phyloP scores from a whole-genome alignment of 2,797 vertebrate species.

The Oreonectes daqikongensis region DNA sequence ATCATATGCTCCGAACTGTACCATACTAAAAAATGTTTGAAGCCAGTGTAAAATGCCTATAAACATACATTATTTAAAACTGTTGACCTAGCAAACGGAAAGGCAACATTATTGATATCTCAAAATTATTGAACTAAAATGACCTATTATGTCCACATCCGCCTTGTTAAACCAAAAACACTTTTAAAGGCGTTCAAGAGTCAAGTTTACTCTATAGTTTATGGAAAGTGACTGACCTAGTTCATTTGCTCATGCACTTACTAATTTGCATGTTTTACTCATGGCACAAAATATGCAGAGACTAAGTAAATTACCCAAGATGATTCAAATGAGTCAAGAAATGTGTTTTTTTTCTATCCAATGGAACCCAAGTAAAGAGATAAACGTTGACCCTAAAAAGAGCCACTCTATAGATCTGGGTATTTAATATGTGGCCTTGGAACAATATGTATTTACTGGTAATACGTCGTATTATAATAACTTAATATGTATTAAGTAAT shows the following conservation, averaged over 20 bases:
- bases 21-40: no score
- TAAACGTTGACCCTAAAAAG: no score
- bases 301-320: not conserved
- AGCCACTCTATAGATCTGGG: no score
- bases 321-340: not conserved
- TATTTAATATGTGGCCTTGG: no score
- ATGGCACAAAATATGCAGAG: not conserved
- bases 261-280: conserved; percentile 7
- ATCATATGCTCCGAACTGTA: no score
- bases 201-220: conserved; percentile 1
- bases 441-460: no score
- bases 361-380: no score
- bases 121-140: not conserved
- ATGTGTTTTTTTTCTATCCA: not conserved
- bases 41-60: no score
- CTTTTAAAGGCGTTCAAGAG: not conserved
- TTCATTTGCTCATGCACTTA: conserved; percentile 2
- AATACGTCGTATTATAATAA: no score
- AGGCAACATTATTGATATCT: not conserved
- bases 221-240: conserved; percentile 9
- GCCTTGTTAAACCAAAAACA: not conserved
- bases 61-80: no score
- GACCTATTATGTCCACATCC: not conserved
- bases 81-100: not conserved
- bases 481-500: no score